Base-by-base conservation (phyloP, 2,888 invertebrate species). In the Xanthorhoe spadicearia region DNA sequence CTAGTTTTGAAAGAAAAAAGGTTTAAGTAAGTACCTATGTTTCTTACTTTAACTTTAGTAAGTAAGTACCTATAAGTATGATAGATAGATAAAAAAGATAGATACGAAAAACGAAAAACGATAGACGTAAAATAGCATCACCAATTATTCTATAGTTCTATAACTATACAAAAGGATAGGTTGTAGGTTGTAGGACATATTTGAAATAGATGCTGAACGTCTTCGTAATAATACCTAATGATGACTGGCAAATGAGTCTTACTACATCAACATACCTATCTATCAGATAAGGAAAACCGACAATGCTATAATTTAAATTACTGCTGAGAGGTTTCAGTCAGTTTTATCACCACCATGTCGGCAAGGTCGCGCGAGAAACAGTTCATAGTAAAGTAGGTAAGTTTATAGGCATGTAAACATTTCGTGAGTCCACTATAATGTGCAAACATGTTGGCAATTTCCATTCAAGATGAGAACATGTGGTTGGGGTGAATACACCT, bases 391-490 rank as follows among this genome's bases (percentile, higher is more conserved):
- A 8, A 9, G 13, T 32, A 48, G 4, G 32, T 32, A 32, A 7
- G 9, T 53, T 19, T 17, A 32, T 49, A 63, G 17, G 35, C 52
- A 65, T 62, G 72, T 70, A 76, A 76, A 77, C 71, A 78, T 57
- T 66, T 71, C 60, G 74, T 71, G 70, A 70, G 58, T 38, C 51
- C 10, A 56, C 64, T 66, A 58, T 54, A 67, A 72, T 71, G 63
- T 68, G 68, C 74, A 77, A 78, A 77, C 77, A 77, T 50, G 58
- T 52, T 61, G 77, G 72, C 61, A 77, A 70, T 77, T 81, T 81
- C 76, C 81, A 77, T 72, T 78, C 75, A 79, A 68, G 70, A 75
- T 74, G 59, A 61, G 72, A n/a, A 73, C 71, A 74, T 55, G 69
- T 72, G 68, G 68, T 63, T 15, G 50, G 64, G 52, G 32, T 57